Base-by-base conservation (phyloP, 2,113 vertebrate species). In the Ailuropoda melanoleuca region DNA sequence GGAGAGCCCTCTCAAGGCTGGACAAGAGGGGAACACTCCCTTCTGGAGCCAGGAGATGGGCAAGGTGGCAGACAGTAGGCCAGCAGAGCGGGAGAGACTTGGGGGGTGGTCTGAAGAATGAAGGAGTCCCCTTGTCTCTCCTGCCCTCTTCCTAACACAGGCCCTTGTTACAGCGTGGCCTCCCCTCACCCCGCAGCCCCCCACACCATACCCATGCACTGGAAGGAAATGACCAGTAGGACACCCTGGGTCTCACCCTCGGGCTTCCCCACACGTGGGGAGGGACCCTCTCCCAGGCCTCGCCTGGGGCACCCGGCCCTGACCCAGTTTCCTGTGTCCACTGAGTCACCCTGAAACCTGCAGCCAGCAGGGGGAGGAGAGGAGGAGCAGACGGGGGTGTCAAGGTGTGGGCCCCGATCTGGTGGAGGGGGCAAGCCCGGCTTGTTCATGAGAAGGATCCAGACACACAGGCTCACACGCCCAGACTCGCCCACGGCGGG, bases 271-370 rank as follows among this genome's bases (percentile, higher is more conserved):
- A 24, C 12, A 0, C 4, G 29, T 12, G 53, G 88, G 90, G 39
- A 56, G 39, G 72, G 80, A 94, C 84, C 96, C 90, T 75, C 50
- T 64, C 72, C n/a, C 31, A 31, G 93, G 93, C 46, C 55, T 64
- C 29, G 89, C 72, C 74, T 50, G 60, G 66, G 56, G 90, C n/a
- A 66, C 9, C 26, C 53, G 8, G 43, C 60, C 37, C 72, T 97
- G 97, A 97, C 97, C 98, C 98, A 97, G 90, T 98, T 98, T 97
- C 93, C 60, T 5, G 68, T 91, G 88, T 74, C 97, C 96, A 96
- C 93, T 97, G 97, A 98, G 97, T 98, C 98, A 97, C 93, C 95
- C 90, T 21, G 90, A 97, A 97, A 97, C 96, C 96, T 95, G 50
- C 92, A 68, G 94, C 95, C 84, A 11, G 86, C 60, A 13, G 43